Percentiles rank a stretch among this genome's conserved stretches.
phyloP scores from a whole-genome alignment of 2,797 vertebrate genomes.

The Taeniopygia guttata region DNA sequence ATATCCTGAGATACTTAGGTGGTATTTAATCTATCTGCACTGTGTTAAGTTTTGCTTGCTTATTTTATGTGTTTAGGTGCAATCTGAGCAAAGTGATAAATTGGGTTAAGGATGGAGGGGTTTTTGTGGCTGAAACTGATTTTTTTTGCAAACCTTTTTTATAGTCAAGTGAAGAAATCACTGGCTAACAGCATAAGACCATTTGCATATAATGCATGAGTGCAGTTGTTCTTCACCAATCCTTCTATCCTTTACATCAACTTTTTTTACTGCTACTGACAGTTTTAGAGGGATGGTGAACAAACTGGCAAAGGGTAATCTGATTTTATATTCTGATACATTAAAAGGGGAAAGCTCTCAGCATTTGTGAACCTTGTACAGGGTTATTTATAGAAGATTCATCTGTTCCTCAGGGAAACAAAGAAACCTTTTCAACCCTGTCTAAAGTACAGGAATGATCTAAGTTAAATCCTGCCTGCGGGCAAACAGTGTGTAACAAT shows the following conservation, averaged over 20 bases:
- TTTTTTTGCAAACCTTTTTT: neutral
- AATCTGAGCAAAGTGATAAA: neutral
- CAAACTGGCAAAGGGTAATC: neutral
- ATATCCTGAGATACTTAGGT: neutral
- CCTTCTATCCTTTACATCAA: neutral
- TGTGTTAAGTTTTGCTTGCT: neutral
- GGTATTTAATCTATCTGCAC: neutral
- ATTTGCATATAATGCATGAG: neutral
- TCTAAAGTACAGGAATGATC: conserved; percentile 21
- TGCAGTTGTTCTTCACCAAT: neutral
- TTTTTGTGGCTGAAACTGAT: neutral
- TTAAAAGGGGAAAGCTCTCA: neutral
- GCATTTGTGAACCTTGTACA: neutral
- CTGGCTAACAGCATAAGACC: neutral
- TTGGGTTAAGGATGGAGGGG: neutral
- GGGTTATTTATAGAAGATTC: conserved; percentile 13
- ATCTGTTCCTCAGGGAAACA: neutral
- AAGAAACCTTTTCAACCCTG: conserved; percentile 34
- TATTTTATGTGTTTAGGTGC: neutral
- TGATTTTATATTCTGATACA: neutral
- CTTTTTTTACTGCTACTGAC: neutral
- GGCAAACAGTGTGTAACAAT: neutral
- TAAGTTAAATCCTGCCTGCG: conserved; percentile 23
- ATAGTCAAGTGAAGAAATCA: neutral
- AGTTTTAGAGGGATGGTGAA: neutral